Base-by-base conservation (phyloP, 2,888 invertebrate species). In the Pollenia labialis region DNA sequence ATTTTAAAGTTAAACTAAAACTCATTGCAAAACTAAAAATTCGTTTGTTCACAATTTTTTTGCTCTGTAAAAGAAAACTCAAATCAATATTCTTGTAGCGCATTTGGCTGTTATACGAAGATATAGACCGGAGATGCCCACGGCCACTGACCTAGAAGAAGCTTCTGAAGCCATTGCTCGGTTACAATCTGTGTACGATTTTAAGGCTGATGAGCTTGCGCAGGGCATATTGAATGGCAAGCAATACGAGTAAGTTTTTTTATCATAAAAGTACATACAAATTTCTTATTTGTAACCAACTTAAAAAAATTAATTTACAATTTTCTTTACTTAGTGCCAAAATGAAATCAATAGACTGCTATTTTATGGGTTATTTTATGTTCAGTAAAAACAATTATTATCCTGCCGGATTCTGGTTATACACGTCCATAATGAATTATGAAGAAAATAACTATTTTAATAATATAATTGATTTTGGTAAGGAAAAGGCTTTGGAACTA, bases 161-260 rank as follows among this genome's bases (percentile, higher is more conserved):
- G 99, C 99, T 11, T 98, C 98, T 3, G 96, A 96, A 56, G 99
- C 99, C 4, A 94, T 99, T 64, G 96, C 97, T 87, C 95, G 99
- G 60, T 95, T 99, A 6, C 99, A 99, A 92, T 96, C 96, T 89
- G 98, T 98, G 0, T 99, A 99, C 93, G 95, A 96, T 88, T 94
- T 99, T 50, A 96, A 97, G 75, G 96, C 98, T 0, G 94, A 95
- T 0, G 96, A 97, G 56, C 95, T 99, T 85, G 97, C 97, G 2
- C 94, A 95, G 69, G 99, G 99, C 1, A 95, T 96, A 89, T 94
- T 98, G 66, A 96, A 97, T 90, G 97, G 97, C 2, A 95, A 96
- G 10, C 95, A 96, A 90, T 97, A 97, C 92, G 96, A 96, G 95
- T 95, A 90, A 85, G 90, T 69, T 69, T 7, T 7, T 32, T 32